Evolutionary conservation across 2,113 vertebrate species (phyloP), one percentile per base, ranked within the genome.

Genomic region (Epinephelus moara): DNA sequence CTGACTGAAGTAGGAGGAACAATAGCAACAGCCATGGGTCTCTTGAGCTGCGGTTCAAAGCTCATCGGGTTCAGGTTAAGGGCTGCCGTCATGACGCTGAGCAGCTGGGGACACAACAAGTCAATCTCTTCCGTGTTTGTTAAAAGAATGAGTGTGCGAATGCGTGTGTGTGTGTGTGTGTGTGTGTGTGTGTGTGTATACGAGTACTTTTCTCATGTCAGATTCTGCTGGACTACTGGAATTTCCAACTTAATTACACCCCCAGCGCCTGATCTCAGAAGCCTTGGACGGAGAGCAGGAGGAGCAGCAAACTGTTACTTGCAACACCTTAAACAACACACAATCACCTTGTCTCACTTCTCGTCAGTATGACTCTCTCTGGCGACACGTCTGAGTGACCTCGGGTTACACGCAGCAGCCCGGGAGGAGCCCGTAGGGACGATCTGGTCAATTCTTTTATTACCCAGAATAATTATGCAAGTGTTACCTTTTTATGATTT

Each of bases 251-350:
- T 85, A 86, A 74, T 71, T 79, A 87, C 90, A 89, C 90, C 89
- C 95, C 94, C 93, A 94, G 94, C 94, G 93, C 96, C 93, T 96
- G 96, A 95, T 94, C 94, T 94, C 85, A 89, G 86, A 94, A 93
- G 90, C 91, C 92, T 94, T 92, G 87, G 77, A 91, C 80, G 94
- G 91, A 94, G 83, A 88, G 81, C 83, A 87, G 89, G 71, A 92
- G 89, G 82, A 88, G 80, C 77, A 89, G 78, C 76, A 82, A 92
- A 87, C 79, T 69, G 83, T 85, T 85, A 81, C 80, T 92, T 71
- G 78, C 90, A 88, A 84, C 84, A 85, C 84, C 76, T 85, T 77
- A 64, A 92, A 83, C 64, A 69, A 84, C 86, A 86, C 78, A 70
- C 84, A 88, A 87, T 93, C 88, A 85, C 86, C 70, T 87, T 88